These are phyloP conservation scores for Drosophila miranda DNA, from an alignment of 1,140 invertebrate species.

Conservation along the genomic window DNA sequence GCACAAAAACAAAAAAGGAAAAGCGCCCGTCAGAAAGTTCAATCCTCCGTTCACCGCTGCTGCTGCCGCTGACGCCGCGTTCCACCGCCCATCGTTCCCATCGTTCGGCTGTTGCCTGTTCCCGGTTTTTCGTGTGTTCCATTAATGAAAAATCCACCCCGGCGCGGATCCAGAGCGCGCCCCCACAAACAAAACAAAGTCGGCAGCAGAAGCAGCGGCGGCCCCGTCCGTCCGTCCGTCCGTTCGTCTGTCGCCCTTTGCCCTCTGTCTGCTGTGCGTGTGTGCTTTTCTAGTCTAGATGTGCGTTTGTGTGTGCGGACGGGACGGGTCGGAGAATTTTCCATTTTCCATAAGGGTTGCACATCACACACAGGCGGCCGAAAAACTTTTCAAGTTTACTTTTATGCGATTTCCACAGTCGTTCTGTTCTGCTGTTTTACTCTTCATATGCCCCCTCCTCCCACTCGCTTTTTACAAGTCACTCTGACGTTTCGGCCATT, in stretches of 20 bases:
- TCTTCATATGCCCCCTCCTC: conserved; percentile 12
- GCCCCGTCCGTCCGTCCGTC: conserved; percentile 2
- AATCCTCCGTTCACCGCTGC: conserved; percentile 53
- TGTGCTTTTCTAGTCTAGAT: conserved; percentile 24
- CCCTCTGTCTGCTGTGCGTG: conserved; percentile 5
- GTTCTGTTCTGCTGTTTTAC: conserved; percentile 30
- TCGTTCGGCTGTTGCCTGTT: conserved; percentile 21
- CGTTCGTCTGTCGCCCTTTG: conserved; percentile 27
- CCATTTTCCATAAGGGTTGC: conserved; percentile 51
- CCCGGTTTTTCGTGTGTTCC: conserved; percentile 39
- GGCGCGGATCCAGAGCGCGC: conserved; percentile 35
- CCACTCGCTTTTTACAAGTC: conserved; percentile 19
- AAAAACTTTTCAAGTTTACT: conserved; percentile 73
- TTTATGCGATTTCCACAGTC: conserved; percentile 62
- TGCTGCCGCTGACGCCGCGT: neutral
- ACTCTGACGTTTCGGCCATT: conserved; percentile 60
- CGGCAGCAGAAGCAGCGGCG: conserved; percentile 22
- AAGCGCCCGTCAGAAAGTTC: conserved; percentile 63
- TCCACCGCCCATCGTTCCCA: neutral
- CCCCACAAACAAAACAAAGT: conserved; percentile 76
- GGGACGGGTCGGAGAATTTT: conserved; percentile 26
- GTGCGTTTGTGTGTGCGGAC: conserved; percentile 11
- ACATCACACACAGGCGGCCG: conserved; percentile 10
- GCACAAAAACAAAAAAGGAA: conserved; percentile 56
- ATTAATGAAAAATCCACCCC: conserved; percentile 78